Evolutionary conservation across 1,140 invertebrate species (phyloP), one percentile per base, ranked within the genome.

Genomic region (Radopholus similis): DNA sequence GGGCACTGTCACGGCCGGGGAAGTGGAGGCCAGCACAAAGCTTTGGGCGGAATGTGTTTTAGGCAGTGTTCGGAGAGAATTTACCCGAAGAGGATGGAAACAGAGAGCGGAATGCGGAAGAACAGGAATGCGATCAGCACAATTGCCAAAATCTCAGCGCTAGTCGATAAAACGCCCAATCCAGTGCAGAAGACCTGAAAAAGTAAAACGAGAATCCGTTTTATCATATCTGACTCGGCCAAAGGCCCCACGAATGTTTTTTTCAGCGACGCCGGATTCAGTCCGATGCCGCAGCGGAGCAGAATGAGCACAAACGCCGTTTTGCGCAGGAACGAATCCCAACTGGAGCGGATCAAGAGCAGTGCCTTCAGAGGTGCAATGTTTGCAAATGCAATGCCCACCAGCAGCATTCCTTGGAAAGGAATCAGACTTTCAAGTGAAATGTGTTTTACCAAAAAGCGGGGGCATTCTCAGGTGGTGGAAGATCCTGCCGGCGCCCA

Each of bases 1-100:
- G 0, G 94, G 92, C n/a, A 97, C 93, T 2, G 96, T 90, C 6
- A 97, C 93, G 13, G 93, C 94, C 0, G 93, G 93, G 0, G 93
- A 94, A 6, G 96, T 93, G 1, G 93, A 92, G 1, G 91, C 90
- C 37, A 94, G 85, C 32, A 95, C 89, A 70, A 90, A 89, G 15
- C 72, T 73, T 5, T 21, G 13, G 40, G 3, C 30, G 42, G 21
- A 59, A 44, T 40, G 21, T 47, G 11, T 32, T 49, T 26, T 28
- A 42, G 35, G 23, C 32, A 49, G 1, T 28, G 13, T 42, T 26
- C n/a, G 2, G 51, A 73, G 38, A 21, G 18, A 21, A 54, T 15
- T 15, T 4, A 73, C 69, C 62, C 68, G 34, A 74, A 74, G 11
- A 66, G 44, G 28, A 77, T 67, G n/a, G 73, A 15, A 15, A 54